Evolutionary conservation across 2,797 vertebrate genomes (phyloP), one percentile per base, ranked within the genome.

Genomic region (Triplophysa bombifrons): DNA sequence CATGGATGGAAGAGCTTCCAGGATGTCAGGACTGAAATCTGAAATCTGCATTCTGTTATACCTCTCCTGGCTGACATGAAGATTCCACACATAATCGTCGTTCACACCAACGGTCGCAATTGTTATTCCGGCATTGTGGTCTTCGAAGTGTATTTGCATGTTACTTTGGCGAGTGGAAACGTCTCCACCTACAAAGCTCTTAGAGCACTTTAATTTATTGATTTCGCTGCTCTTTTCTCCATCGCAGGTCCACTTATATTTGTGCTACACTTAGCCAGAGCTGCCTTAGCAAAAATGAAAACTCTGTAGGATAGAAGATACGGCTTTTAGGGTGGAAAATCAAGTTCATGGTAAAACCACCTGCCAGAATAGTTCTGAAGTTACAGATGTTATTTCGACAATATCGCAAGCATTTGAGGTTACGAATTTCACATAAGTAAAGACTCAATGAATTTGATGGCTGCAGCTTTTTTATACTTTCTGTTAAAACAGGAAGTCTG

Each of bases 11-110:
- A 89, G 78, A 72, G 73, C 82, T 87, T 84, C 86, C 87, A 86
- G 88, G 91, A 91, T 91, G 90, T 93, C 90, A 91, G 85, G 90
- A 88, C 85, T 85, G 82, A 82, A 88, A 87, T 84, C 85, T 85
- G 82, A 82, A 88, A 87, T 84, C 81, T 68, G 84, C 85, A 88
- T 92, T 85, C 87, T 83, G 87, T 84, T 89, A 82, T 84, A 85
- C 81, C 81, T 90, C 85, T 83, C 90, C 88, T 86, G 87, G 82
- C 82, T 65, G 68, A 81, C 80, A 82, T 68, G 78, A 61, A 89
- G 89, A 81, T 76, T 55, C 84, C 60, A 80, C 81, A 87, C 87
- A 88, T 90, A 87, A 90, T 89, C 87, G 82, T 80, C 85, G 85
- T 80, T 83, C 41, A 51, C 82, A 70, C 65, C 58, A 63, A 74